These are phyloP conservation scores for Agrochola lychnidis DNA, from an alignment of 2,888 invertebrate genomes.

Conservation along the genomic window DNA sequence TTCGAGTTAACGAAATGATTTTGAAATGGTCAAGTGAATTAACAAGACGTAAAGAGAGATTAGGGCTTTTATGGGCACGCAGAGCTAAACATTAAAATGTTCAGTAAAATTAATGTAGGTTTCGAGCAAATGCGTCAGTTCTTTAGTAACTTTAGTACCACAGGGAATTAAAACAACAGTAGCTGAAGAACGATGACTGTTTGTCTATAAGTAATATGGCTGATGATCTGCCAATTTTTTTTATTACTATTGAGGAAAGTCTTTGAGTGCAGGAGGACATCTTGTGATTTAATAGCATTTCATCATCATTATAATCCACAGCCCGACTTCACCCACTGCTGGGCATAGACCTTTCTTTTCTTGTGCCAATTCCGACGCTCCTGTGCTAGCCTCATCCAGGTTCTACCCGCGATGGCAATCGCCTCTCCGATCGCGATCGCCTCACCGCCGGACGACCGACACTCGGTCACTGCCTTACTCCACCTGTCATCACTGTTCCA, in stretches of 20 bases:
- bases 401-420: too few relatives aligned
- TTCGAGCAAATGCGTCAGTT: constrained; percentile 35
- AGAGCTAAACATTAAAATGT: constrained; percentile 59
- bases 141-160: constrained; percentile 17
- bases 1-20: constrained; percentile 81
- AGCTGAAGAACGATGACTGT: background rate
- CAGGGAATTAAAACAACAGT: background rate
- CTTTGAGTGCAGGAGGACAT: background rate
- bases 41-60: constrained; percentile 85
- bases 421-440: too few relatives aligned
- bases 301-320: too few relatives aligned
- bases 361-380: too few relatives aligned
- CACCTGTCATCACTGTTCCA: too few relatives aligned
- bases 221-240: background rate
- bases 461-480: too few relatives aligned
- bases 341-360: too few relatives aligned
- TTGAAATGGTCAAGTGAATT: constrained; percentile 85
- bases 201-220: background rate
- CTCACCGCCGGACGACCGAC: too few relatives aligned
- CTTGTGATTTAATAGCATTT: background rate
- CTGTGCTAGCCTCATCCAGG: too few relatives aligned
- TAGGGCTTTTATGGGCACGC: constrained; percentile 73
- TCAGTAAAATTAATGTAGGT: constrained; percentile 54
- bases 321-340: too few relatives aligned
- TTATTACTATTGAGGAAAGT: background rate